phyloP scores from a whole-genome alignment of 2,888 invertebrate genomes.

The Mesodorylaimus sp. region DNA sequence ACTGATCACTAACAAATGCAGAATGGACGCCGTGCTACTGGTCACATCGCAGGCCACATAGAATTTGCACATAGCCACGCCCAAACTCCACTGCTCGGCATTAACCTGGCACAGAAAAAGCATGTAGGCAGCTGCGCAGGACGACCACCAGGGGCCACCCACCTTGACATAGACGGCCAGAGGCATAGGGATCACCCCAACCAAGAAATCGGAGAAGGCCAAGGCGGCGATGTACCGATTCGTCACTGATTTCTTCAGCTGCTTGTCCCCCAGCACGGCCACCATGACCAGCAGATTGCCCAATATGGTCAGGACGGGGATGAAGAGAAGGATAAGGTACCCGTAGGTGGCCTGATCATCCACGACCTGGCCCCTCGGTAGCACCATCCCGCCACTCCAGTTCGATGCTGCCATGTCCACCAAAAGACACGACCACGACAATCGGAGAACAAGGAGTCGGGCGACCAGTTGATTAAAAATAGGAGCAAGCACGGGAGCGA shows the following conservation, averaged over 20 bases:
- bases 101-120: not conserved
- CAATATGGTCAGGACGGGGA: not conserved
- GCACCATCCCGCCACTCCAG: too few species aligned
- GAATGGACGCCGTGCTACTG: not conserved
- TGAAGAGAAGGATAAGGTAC: not conserved
- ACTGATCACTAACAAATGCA: not conserved
- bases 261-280: not conserved
- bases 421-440: too few species aligned
- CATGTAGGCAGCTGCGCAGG: not conserved
- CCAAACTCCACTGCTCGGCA: not conserved
- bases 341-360: too few species aligned
- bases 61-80: not conserved
- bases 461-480: too few species aligned
- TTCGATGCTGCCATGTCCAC: too few species aligned
- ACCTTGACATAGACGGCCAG: not conserved
- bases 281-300: constrained; percentile 1
- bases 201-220: not conserved
- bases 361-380: too few species aligned
- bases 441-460: too few species aligned
- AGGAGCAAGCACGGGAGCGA: too few species aligned
- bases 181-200: not conserved
- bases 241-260: not conserved
- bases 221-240: not conserved
- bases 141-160: not conserved
- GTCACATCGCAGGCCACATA: not conserved